Evolutionary conservation across 2,113 vertebrate genomes (phyloP).

Genomic region (Barnardius zonarius): DNA sequence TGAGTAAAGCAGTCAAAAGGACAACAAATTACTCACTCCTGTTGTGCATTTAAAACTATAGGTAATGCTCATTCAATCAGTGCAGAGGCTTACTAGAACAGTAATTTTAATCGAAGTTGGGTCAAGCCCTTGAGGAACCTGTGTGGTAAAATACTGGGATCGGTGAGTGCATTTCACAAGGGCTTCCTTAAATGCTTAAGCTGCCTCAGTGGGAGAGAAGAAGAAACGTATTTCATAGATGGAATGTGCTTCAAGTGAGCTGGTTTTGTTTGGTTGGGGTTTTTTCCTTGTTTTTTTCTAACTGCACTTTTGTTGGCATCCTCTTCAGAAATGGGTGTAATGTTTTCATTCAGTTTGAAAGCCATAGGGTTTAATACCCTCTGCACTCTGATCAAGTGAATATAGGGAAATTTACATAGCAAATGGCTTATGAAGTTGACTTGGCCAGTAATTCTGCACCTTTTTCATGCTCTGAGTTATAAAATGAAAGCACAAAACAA

Average conservation of each 20-base stretch:
- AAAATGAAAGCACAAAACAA: not conserved
- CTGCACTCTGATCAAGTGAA: not conserved
- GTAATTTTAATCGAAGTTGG: not conserved
- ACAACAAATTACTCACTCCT: not conserved
- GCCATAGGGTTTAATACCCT: not conserved
- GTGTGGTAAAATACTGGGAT: not conserved
- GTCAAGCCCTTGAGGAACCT: not conserved
- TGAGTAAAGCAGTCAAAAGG: not conserved
- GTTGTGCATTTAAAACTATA: not conserved
- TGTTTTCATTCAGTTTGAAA: not conserved
- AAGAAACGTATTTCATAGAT: not conserved
- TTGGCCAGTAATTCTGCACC: not conserved
- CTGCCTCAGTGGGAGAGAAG: not conserved
- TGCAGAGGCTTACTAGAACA: not conserved
- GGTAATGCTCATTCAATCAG: not conserved
- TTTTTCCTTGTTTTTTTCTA: not conserved
- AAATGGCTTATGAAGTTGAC: not conserved
- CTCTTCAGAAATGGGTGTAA: not conserved
- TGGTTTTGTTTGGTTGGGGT: not conserved
- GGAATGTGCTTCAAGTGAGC: not conserved
- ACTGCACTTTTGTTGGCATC: not conserved
- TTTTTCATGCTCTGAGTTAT: not conserved
- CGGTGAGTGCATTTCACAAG: not conserved
- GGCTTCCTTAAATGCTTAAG: not conserved
- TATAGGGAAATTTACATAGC: not conserved